Percentiles rank a stretch among this genome's conserved stretches.
Evolutionary conservation across 2,888 invertebrate genomes (phyloP).

Genomic region (Megaustenia siamemsis): DNA sequence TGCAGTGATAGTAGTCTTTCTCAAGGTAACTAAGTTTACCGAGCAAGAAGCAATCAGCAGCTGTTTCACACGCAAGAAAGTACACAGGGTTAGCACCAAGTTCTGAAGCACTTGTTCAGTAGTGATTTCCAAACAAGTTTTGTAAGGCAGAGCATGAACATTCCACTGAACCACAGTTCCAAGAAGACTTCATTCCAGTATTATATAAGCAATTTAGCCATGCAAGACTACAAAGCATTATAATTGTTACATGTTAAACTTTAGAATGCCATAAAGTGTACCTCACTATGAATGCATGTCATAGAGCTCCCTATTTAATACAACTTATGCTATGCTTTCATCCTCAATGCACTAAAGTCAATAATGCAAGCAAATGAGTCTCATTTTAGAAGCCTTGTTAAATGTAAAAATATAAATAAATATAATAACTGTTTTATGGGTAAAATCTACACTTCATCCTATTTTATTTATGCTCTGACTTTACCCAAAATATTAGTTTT

Average conservation of each 20-base stretch:
- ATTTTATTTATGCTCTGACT: too few species aligned
- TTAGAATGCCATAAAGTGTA: too few species aligned
- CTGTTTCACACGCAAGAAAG: constrained; percentile 80
- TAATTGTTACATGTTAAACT: background rate
- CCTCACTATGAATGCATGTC: too few species aligned
- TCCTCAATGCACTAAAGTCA: too few species aligned
- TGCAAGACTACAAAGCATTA: background rate
- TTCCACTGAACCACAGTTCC: too few species aligned
- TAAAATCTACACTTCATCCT: too few species aligned
- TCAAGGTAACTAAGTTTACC: constrained; percentile 94
- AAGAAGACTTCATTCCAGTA: constrained; percentile 2
- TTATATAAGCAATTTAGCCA: background rate
- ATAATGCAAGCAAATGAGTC: background rate
- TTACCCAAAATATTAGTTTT: too few species aligned
- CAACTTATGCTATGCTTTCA: too few species aligned
- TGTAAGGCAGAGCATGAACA: background rate
- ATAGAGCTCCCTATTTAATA: too few species aligned
- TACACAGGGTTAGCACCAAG: background rate
- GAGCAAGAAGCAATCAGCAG: constrained; percentile 96
- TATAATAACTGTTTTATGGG: too few species aligned
- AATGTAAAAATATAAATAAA: too few species aligned
- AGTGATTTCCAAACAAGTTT: background rate
- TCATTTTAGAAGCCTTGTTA: background rate
- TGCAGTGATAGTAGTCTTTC: constrained; percentile 93
- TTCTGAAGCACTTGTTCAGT: background rate